phyloP scores from a whole-genome alignment of 2,888 invertebrate species.

The Athripsodes cinereus region DNA sequence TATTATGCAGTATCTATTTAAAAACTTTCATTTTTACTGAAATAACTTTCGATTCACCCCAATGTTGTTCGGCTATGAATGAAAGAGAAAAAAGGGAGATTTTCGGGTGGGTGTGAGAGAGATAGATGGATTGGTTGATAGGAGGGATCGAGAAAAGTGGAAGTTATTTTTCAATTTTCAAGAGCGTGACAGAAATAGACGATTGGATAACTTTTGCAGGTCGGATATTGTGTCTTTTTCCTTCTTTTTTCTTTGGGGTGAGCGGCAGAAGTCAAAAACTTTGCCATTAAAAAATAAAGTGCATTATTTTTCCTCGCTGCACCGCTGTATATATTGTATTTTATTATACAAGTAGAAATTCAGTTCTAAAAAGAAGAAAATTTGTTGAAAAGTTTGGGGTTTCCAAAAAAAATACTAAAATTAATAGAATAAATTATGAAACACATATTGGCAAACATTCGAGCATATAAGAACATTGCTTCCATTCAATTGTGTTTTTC shows the following conservation, averaged over 20 bases:
- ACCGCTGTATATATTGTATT: background rate
- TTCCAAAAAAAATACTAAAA: too few relatives aligned
- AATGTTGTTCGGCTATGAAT: background rate
- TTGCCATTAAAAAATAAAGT: background rate
- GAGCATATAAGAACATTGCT: too few relatives aligned
- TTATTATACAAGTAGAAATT: too few relatives aligned
- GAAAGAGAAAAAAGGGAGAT: background rate
- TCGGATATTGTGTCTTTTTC: background rate
- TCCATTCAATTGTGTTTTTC: too few relatives aligned
- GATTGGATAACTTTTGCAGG: conserved; percentile 15
- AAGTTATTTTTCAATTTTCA: conserved; percentile 24
- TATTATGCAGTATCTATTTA: background rate
- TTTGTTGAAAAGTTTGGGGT: too few relatives aligned
- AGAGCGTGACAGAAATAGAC: conserved; percentile 24
- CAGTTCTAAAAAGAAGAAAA: too few relatives aligned
- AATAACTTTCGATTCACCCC: background rate
- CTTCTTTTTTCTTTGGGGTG: background rate
- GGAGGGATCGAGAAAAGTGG: conserved; percentile 8
- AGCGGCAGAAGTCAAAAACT: background rate
- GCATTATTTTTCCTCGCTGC: background rate
- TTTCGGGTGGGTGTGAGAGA: background rate
- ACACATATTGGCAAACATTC: too few relatives aligned
- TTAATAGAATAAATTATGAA: too few relatives aligned
- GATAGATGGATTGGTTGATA: background rate
- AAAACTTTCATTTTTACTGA: background rate